Base-by-base conservation (phyloP, 2,797 vertebrate species). In the Bufotes viridis region DNA sequence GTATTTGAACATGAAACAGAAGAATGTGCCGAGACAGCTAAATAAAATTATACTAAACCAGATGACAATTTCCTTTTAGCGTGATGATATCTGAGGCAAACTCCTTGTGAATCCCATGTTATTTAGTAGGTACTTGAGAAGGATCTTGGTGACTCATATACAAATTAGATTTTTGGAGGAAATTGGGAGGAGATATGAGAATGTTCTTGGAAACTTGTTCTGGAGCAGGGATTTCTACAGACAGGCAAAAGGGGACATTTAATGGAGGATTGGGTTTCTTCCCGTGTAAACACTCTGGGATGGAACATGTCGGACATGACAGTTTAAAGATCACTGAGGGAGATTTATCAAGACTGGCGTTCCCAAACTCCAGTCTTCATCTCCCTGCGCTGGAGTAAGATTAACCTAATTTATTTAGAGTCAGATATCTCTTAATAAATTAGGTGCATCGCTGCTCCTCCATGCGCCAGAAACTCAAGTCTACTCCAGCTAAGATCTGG, bases 91-190 rank as follows among this genome's bases (percentile, higher is more conserved):
- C 69, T 51, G 58, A 11, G 12, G 29, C 29, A 42, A 22, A 63
- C 17, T 81, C 17, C 10, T 11, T 22, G 69, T 61, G 26, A 81
- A 55, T n/a, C 51, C 9, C 15, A 20, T 24, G 55, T 60, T 20
- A 58, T 85, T 17, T 11, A 76, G 15, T 17, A 63, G 42, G 60
- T 86, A 26, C 17, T 20, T 78, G 24, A 57, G n/a, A 57, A 79
- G 42, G 67, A 15, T 26, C 7, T 15, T 14, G 34, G 42, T 58
- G 85, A 80, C 51, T 58, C 60, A 80, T 60, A 58, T 72, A 53
- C 67, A 81, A 74, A 87, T 87, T 81, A 87, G 78, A 87, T 87
- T 74, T 87, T 87, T 87, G 22, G 69, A 81, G 78, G 75, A 81
- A 81, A 81, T 87, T 87, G 57, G 49, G 75, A 42, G 53, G 80